Evolutionary conservation across 1,140 invertebrate species (phyloP), one percentile per base, ranked within the genome.

Genomic region (Zophobas atratus): DNA sequence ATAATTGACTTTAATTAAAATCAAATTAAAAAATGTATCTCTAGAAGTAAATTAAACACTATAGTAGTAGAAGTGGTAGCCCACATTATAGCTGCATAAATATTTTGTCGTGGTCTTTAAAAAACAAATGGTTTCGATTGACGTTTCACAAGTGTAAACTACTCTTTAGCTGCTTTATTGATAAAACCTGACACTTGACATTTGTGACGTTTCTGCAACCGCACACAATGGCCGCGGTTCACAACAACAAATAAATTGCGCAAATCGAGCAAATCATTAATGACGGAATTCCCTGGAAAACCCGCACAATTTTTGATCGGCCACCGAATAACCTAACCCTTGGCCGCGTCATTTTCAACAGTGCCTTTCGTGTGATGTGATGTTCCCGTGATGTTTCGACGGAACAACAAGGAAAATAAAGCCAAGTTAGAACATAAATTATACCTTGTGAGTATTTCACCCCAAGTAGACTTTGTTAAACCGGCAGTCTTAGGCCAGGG

Each of bases 391-490:
- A 84, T 86, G 83, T 86, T 85, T 79, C 78, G 82, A 73, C 77
- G 76, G 79, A 83, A 80, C 83, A 89, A 88, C 83, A 89, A 88
- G 72, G 90, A 92, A 77, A 89, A 89, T 76, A 91, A 92, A 86
- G 88, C 91, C n/a, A 89, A 89, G 79, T 83, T 93, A n/a, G 91
- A 93, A 81, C 90, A 92, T 82, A 93, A 93, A 86, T 85, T 93
- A 49, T 93, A 93, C 83, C 84, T 94, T 87, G 90, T 91, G 84
- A 83, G 86, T 86, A 53, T 51, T 33, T 33, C 53, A 67, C 60
- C 8, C 8, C 38, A 20, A 20, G 20, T 20, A 20, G 20, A 20
- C 20, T 20, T 20, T 20, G n/a, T 5, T 67, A 60, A 4, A 35
- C 6, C 3, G 2, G 38, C 1, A 8, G 2, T 86, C 86, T 77